These are phyloP conservation scores for Mayetiola destructor DNA, from an alignment of 2,888 invertebrate species.

Conservation along the genomic window DNA sequence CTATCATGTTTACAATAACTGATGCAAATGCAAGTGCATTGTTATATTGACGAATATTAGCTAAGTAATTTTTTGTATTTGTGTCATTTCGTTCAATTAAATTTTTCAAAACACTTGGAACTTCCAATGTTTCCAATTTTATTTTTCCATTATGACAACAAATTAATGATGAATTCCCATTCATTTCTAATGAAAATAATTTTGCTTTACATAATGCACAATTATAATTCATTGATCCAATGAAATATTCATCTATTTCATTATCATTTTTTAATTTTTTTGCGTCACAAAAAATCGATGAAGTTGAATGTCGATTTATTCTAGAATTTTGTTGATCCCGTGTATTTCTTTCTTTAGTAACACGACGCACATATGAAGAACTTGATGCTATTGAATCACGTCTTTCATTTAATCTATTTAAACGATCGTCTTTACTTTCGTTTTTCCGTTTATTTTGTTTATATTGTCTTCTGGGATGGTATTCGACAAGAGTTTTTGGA, in stretches of 20 bases:
- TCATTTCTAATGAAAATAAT: background rate
- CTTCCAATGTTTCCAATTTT: background rate
- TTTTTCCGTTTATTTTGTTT: background rate
- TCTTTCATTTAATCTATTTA: background rate
- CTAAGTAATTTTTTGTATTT: background rate
- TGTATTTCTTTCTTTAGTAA: background rate
- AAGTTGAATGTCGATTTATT: background rate
- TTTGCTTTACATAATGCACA: background rate
- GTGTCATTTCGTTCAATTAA: background rate
- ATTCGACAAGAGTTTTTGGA: too few species aligned
- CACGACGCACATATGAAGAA: background rate
- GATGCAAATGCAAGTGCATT: background rate
- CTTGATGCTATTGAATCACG: background rate
- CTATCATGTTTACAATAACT: background rate
- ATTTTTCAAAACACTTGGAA: background rate
- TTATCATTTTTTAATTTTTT: background rate
- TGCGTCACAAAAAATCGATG: background rate
- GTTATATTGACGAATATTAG: background rate
- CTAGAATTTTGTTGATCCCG: background rate
- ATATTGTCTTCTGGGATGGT: too few species aligned
- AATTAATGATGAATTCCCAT: background rate
- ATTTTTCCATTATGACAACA: background rate
- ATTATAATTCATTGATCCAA: background rate
- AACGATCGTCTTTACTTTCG: background rate
- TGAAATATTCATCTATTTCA: background rate